Base-by-base conservation (phyloP, 2,888 invertebrate genomes). In the Caenorhabditis imperialis region DNA sequence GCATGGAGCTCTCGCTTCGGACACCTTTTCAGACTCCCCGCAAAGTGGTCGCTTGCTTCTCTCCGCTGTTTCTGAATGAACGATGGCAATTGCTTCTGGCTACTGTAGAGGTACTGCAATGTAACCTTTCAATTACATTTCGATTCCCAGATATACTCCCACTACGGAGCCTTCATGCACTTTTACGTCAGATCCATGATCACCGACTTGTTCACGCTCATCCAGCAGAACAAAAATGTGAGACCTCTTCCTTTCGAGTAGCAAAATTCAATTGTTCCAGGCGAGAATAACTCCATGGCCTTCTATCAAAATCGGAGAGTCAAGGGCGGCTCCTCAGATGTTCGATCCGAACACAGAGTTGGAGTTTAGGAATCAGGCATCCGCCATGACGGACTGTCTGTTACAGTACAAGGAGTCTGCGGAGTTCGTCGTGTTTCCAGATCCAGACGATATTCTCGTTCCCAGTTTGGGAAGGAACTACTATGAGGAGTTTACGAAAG, bases 341-440 rank as follows among this genome's bases (percentile, higher is more conserved):
- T 84, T 81, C 51, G 78, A 84, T 47, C 84, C 85, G 5, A 85
- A 85, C 55, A 50, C 69, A 7, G 84, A 85, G 53, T 54, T 85
- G n/a, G 85, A 85, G 42, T 85, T 84, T 69, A 38, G 85, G 51
- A 85, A 85, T 77, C 85, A 85, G 57, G 85, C 85, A 8, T 77
- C 78, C 7, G 84, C 85, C 0, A 85, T 85, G 81, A 85, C 85
- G 16, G 85, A 85, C 53, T 85, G 85, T 58, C 75, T 85, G 20
- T 54, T 85, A 7, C 73, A 79, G 50, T 85, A 85, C 63, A 84
- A 81, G 53, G 84, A 84, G 65, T 72, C 84, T 1, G 83, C 84
- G 5, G 54, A 77, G 16, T 84, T 77, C 27, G 75, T 84, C 1
- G 71, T 84, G 3, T 77, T 83, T 45, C 82, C 82, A 10, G 84